Conservation (phyloP, 2,888 invertebrate species). For the Oxyteleia sp. region DNA sequence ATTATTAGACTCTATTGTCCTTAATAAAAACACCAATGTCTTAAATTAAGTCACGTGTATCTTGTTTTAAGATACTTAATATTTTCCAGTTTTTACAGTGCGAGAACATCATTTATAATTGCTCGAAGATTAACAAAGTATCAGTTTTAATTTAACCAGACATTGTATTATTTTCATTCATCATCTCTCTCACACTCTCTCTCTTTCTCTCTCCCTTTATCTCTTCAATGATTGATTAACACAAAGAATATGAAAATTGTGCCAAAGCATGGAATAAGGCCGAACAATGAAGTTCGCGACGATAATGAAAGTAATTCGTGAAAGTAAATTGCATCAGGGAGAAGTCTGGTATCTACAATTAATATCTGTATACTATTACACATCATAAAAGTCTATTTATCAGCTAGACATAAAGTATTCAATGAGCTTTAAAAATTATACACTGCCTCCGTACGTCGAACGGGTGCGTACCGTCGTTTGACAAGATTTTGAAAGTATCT, state of each 20-base stretch:
- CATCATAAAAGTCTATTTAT: conserved; percentile 67
- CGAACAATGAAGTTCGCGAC: conserved; percentile 42
- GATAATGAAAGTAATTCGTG: conserved; percentile 54
- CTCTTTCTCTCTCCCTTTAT: too few relatives aligned
- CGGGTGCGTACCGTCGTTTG: conserved; percentile 52
- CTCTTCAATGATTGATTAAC: too few relatives aligned
- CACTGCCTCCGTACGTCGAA: conserved; percentile 61
- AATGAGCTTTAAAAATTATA: conserved; percentile 69
- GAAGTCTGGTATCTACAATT: conserved; percentile 40
- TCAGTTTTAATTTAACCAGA: too few relatives aligned
- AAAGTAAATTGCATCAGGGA: conserved; percentile 51
- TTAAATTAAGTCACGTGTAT: too few relatives aligned
- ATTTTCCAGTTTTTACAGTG: too few relatives aligned
- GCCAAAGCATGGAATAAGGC: conserved; percentile 41
- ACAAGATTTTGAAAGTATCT: conserved; percentile 65
- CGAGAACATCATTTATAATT: too few relatives aligned
- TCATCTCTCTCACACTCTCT: too few relatives aligned
- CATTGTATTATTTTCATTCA: too few relatives aligned
- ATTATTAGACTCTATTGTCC: too few relatives aligned
- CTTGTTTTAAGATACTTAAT: too few relatives aligned
- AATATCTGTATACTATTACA: conserved; percentile 60
- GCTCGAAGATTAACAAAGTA: too few relatives aligned
- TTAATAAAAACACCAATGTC: too few relatives aligned
- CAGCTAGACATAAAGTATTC: conserved; percentile 60
- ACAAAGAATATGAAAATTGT: conserved; percentile 43